phyloP scores from a whole-genome alignment of 2,888 invertebrate species.

The Petrophora chlorosata region DNA sequence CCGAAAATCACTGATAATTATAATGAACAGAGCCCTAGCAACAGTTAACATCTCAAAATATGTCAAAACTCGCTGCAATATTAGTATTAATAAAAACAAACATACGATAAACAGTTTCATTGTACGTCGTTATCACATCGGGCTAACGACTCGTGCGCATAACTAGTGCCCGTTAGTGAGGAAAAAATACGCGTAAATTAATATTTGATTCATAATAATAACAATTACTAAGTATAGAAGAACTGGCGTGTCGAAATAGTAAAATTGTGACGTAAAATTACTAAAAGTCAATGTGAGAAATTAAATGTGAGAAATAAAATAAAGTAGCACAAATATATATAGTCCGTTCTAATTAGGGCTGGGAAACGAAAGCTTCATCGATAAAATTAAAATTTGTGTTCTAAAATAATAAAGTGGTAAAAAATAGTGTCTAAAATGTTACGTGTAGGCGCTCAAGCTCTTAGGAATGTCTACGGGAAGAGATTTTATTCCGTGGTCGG shows the following conservation, averaged over 20 bases:
- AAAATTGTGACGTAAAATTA: not conserved
- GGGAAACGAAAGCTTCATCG: not conserved
- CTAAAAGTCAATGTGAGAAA: too few relatives aligned
- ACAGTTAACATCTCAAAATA: not conserved
- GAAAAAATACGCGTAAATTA: conserved; percentile 6
- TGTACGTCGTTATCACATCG: conserved; percentile 21
- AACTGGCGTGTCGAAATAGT: too few relatives aligned
- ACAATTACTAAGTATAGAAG: not conserved
- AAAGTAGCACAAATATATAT: too few relatives aligned
- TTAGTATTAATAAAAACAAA: conserved; percentile 21
- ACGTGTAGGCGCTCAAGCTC: conserved; percentile 45
- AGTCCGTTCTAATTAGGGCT: too few relatives aligned
- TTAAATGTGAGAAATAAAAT: conserved; percentile 4
- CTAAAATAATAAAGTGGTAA: too few relatives aligned
- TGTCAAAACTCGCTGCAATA: conserved; percentile 7
- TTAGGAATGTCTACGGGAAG: conserved; percentile 48
- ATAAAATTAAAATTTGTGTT: conserved; percentile 2
- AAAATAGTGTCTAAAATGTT: conserved; percentile 61
- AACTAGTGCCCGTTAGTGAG: conserved; percentile 11
- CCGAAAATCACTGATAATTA: too few relatives aligned
- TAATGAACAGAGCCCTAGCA: conserved; percentile 6
- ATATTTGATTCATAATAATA: not conserved
- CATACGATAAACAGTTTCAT: conserved; percentile 22
- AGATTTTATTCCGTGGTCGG: conserved; percentile 58
- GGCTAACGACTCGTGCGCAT: conserved; percentile 16